Evolutionary conservation across 2,888 invertebrate genomes (phyloP).

Genomic region (Dexiosoma caninum): DNA sequence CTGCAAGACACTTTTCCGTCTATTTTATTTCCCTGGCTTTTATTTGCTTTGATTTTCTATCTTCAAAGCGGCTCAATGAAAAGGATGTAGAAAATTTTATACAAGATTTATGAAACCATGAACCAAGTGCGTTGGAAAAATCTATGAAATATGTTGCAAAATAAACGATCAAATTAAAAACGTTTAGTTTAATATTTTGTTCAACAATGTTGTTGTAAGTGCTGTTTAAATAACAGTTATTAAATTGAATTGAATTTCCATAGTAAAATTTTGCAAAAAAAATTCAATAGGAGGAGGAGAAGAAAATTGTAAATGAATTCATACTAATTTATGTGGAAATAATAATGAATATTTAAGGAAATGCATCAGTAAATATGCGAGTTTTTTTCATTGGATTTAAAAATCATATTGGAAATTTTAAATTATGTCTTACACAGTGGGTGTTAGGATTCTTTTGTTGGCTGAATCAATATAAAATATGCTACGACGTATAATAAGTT

Average conservation of each 20-base stretch:
- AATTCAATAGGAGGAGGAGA: not conserved
- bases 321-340: conserved; percentile 29
- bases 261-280: not conserved
- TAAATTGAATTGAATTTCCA: conserved; percentile 13
- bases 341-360: conserved; percentile 15
- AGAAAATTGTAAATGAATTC: not conserved
- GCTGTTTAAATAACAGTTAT: conserved; percentile 31
- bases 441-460: conserved; percentile 7
- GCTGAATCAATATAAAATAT: too few relatives aligned
- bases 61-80: conserved; percentile 30
- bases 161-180: conserved; percentile 24
- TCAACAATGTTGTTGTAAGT: conserved; percentile 25
- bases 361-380: not conserved
- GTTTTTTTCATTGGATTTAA: conserved; percentile 1
- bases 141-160: conserved; percentile 2
- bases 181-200: conserved; percentile 26
- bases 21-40: conserved; percentile 24
- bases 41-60: not conserved
- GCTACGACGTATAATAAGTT: too few relatives aligned
- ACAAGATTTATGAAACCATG: conserved; percentile 55
- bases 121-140: conserved; percentile 58
- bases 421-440: conserved; percentile 14
- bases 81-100: conserved; percentile 39
- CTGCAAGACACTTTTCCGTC: conserved; percentile 52
- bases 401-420: not conserved